These are phyloP conservation scores for Galeruca laticollis DNA, from an alignment of 2,888 invertebrate genomes.

Conservation along the genomic window DNA sequence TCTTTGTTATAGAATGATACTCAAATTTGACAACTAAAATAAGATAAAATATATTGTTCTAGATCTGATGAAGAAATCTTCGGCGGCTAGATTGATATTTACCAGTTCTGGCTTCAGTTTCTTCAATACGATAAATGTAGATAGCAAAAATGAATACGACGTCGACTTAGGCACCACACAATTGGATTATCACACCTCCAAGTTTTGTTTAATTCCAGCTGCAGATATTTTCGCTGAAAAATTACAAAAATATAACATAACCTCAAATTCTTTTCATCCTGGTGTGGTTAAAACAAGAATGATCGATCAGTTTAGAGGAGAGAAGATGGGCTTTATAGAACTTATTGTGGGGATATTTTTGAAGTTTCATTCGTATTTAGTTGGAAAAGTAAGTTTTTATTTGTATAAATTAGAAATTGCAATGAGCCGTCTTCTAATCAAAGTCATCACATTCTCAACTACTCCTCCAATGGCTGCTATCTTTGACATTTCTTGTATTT, in stretches of 20 bases:
- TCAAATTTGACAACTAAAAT: too few relatives aligned
- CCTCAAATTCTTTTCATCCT: slow-evolving; percentile 43
- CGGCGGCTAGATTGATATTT: slow-evolving; percentile 44
- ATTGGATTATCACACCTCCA: slow-evolving; percentile 39
- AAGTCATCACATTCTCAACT: too few relatives aligned
- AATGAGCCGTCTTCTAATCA: too few relatives aligned
- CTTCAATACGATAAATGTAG: slow-evolving; percentile 10
- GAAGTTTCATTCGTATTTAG: background rate
- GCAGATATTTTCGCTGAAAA: slow-evolving; percentile 44
- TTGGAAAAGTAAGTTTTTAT: slow-evolving; percentile 24
- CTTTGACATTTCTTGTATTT: too few relatives aligned
- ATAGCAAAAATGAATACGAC: slow-evolving; percentile 11
- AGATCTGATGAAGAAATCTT: slow-evolving; percentile 45
- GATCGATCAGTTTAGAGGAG: slow-evolving; percentile 21
- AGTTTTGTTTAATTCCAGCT: slow-evolving; percentile 37
- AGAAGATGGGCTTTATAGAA: slow-evolving; percentile 4
- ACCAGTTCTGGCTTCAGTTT: slow-evolving; percentile 40
- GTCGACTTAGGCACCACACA: slow-evolving; percentile 13
- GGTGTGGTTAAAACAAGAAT: slow-evolving; percentile 39
- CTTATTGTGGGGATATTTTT: slow-evolving; percentile 11
- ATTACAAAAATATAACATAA: slow-evolving; percentile 40
- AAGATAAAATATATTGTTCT: background rate
- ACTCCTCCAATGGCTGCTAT: too few relatives aligned
- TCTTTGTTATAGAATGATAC: too few relatives aligned
- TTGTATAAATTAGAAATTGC: background rate